phyloP scores from a whole-genome alignment of 1,140 invertebrate genomes.

The Sarcophaga peregrina region DNA sequence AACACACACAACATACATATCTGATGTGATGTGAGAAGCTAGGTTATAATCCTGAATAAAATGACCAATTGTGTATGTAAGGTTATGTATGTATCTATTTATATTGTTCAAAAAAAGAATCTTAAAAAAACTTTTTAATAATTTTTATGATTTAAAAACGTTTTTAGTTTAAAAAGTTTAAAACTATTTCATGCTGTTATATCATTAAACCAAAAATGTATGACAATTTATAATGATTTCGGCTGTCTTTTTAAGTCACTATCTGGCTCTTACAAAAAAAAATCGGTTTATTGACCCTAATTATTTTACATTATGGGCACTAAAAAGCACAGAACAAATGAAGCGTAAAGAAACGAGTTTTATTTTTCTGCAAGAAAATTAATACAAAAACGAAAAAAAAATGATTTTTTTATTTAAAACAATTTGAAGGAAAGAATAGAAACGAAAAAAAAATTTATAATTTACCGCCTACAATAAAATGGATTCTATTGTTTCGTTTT shows the following conservation, averaged over 20 bases:
- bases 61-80: background rate
- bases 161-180: too few relatives aligned
- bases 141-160: too few relatives aligned
- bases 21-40: too few relatives aligned
- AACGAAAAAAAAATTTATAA: background rate
- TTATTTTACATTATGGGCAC: conserved; percentile 35
- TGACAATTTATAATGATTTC: too few relatives aligned
- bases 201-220: too few relatives aligned
- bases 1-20: too few relatives aligned
- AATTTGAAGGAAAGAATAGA: background rate
- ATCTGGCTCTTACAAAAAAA: background rate
- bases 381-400: too few relatives aligned
- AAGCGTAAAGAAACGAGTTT: background rate
- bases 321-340: background rate
- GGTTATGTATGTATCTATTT: background rate
- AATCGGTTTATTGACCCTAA: conserved; percentile 33
- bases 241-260: too few relatives aligned
- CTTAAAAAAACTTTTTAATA: too few relatives aligned
- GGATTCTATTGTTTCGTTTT: conserved; percentile 6
- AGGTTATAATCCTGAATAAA: too few relatives aligned
- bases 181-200: too few relatives aligned
- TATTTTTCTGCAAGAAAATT: background rate
- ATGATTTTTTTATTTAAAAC: background rate
- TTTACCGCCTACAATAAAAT: conserved; percentile 30
- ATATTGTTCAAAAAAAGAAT: background rate